phyloP scores from a whole-genome alignment of 2,113 vertebrate genomes.

The Chaetodon auriga region DNA sequence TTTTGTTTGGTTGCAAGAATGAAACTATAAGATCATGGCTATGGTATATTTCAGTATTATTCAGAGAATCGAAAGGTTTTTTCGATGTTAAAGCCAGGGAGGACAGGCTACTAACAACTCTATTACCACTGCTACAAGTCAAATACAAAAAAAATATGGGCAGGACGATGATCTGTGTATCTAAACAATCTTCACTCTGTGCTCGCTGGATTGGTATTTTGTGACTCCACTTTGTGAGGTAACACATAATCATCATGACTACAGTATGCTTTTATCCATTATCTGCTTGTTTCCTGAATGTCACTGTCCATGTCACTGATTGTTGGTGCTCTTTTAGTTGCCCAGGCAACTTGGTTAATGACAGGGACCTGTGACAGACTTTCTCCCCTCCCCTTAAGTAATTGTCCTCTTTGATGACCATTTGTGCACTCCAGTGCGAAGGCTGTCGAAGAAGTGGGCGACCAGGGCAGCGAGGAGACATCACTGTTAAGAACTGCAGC shows the following conservation, averaged over 20 bases:
- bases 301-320: conserved; percentile 60
- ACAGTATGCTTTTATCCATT: conserved; percentile 40
- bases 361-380: conserved; percentile 49
- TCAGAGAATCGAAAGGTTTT: not conserved
- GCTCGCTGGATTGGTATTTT: conserved; percentile 3
- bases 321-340: conserved; percentile 60
- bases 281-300: conserved; percentile 49
- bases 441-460: conserved; percentile 56
- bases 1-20: conserved; percentile 12
- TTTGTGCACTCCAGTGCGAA: conserved; percentile 66
- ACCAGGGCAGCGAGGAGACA: conserved; percentile 35
- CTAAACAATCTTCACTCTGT: not conserved
- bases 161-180: not conserved
- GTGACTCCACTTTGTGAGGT: conserved; percentile 14
- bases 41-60: not conserved
- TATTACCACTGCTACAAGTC: not conserved
- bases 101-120: not conserved
- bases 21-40: not conserved
- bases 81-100: not conserved
- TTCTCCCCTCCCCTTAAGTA: not conserved
- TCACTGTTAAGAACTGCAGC: conserved; percentile 17
- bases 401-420: conserved; percentile 65
- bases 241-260: conserved; percentile 34
- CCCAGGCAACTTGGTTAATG: conserved; percentile 74
- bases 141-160: not conserved